Conservation (phyloP, 2,888 invertebrate genomes). For the Caenorhabditis plicata region DNA sequence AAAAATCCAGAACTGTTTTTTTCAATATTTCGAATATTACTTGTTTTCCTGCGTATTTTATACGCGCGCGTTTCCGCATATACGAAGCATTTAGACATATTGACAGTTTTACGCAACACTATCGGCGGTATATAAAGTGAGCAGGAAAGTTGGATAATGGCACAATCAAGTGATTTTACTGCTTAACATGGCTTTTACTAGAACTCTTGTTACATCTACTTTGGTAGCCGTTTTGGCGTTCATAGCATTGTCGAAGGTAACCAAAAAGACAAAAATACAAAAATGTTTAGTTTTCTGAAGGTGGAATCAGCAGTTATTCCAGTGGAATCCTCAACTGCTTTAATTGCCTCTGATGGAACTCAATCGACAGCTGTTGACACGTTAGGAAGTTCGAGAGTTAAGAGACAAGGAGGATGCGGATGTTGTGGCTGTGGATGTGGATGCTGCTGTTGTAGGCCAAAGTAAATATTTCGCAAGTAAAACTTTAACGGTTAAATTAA, state of each 20-base stretch:
- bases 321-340: not conserved
- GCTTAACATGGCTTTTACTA: no score
- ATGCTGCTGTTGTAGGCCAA: constrained; percentile 37
- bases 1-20: no score
- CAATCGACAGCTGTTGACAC: not conserved
- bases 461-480: constrained; percentile 6
- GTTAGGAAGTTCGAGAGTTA: constrained; percentile 17
- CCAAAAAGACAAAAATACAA: not conserved
- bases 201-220: no score
- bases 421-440: constrained; percentile 29
- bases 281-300: not conserved
- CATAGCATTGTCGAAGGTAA: not conserved
- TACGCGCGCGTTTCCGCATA: no score
- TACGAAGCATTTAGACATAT: not conserved
- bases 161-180: no score
- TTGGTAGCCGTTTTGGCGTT: not conserved
- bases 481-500: not conserved
- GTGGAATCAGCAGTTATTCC: not conserved
- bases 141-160: not conserved
- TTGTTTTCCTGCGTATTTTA: no score
- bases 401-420: constrained; percentile 32
- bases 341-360: constrained; percentile 24
- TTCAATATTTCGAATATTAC: no score
- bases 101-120: not conserved
- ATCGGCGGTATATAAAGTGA: not conserved